Percentiles rank a stretch among this genome's conserved stretches.
phyloP scores from a whole-genome alignment of 2,113 vertebrate species.

The Geothlypis trichas region DNA sequence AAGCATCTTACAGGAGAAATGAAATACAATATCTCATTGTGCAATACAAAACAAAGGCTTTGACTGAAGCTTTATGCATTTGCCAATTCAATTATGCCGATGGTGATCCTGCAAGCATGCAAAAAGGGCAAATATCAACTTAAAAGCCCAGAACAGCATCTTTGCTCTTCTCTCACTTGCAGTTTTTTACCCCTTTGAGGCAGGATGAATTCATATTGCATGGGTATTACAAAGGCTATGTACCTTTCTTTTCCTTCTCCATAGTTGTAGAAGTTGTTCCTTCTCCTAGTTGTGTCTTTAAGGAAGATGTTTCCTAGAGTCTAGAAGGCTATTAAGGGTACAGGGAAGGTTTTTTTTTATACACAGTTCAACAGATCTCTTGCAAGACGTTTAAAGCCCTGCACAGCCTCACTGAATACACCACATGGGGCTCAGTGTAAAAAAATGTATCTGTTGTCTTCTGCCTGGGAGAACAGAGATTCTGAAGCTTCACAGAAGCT shows the following conservation, averaged over 20 bases:
- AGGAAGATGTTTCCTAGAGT: not conserved
- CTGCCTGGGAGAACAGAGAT: not conserved
- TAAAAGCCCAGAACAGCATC: not conserved
- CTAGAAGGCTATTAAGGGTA: not conserved
- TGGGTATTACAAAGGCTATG: not conserved
- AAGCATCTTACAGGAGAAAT: conserved; percentile 32
- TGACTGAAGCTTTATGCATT: not conserved
- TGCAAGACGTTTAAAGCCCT: not conserved
- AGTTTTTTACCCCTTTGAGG: not conserved
- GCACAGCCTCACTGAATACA: not conserved
- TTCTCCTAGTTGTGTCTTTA: not conserved
- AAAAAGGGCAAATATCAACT: not conserved
- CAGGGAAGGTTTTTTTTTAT: not conserved
- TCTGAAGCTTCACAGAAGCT: not conserved
- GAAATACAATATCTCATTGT: not conserved
- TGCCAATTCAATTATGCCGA: not conserved
- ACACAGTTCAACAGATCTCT: not conserved
- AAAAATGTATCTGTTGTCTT: not conserved
- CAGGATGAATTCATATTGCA: not conserved
- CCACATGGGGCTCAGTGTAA: not conserved
- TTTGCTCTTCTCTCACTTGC: not conserved
- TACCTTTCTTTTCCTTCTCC: not conserved
- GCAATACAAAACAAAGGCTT: conserved; percentile 21
- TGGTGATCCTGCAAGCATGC: not conserved
- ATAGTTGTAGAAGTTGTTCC: not conserved